phyloP scores from a whole-genome alignment of 2,797 vertebrate species.

The Tragelaphus eurycerus region DNA sequence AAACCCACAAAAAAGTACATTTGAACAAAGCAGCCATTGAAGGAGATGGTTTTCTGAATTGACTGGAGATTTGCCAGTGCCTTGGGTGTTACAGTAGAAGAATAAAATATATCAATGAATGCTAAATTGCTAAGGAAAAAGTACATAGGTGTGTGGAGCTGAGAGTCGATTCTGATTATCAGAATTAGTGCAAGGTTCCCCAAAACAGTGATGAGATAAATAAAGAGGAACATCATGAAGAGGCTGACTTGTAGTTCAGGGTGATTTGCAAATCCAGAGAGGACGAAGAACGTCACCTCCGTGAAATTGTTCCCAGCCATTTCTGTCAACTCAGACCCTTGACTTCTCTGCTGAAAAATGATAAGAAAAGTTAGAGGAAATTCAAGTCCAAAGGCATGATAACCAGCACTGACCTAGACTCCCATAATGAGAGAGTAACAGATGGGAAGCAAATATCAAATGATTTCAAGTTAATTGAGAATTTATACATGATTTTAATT shows the following conservation, averaged over 20 bases:
- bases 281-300: background rate
- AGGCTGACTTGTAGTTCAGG: conserved; percentile 24
- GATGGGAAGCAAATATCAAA: background rate
- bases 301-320: conserved; percentile 35
- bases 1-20: conserved; percentile 55
- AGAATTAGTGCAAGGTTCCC: conserved; percentile 55
- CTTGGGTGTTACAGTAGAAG: too few species aligned
- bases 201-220: conserved; percentile 34
- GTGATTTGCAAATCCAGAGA: conserved; percentile 8
- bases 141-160: too few species aligned
- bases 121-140: too few species aligned
- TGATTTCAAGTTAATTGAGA: background rate
- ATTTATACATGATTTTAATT: background rate
- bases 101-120: too few species aligned
- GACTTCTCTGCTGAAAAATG: background rate
- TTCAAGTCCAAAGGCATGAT: too few species aligned
- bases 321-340: background rate
- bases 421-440: too few species aligned
- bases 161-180: too few species aligned
- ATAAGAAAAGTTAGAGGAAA: too few species aligned
- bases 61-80: background rate
- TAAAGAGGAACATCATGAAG: conserved; percentile 22
- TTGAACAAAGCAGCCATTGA: conserved; percentile 33
- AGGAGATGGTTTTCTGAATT: conserved; percentile 31
- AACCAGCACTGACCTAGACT: background rate